Evolutionary conservation across 1,140 invertebrate genomes (phyloP).

Genomic region (Harlomillsia oculata): DNA sequence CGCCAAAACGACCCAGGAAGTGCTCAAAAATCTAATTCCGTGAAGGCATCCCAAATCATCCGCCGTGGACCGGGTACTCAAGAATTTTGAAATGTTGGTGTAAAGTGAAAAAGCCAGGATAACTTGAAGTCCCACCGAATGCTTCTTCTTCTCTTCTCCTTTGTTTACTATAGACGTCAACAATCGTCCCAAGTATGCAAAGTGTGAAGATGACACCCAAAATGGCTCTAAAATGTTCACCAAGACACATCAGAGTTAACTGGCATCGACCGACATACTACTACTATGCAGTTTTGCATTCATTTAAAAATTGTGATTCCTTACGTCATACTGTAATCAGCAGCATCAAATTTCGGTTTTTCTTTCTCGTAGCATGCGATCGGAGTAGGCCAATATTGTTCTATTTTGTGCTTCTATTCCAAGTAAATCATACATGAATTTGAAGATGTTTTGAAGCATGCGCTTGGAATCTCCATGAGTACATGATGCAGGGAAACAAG

Average conservation of each 20-base stretch:
- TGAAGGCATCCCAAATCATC: slow-evolving; percentile 43
- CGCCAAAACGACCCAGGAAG: slow-evolving; percentile 46
- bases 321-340: background rate
- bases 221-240: too few relatives aligned
- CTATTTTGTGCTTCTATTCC: background rate
- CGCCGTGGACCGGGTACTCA: slow-evolving; percentile 37
- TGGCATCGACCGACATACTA: too few relatives aligned
- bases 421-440: background rate
- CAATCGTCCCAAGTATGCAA: too few relatives aligned
- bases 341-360: background rate
- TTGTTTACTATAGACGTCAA: too few relatives aligned
- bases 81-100: slow-evolving; percentile 42
- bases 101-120: slow-evolving; percentile 43
- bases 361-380: background rate
- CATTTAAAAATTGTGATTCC: too few relatives aligned
- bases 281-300: too few relatives aligned
- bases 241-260: too few relatives aligned
- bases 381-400: too few relatives aligned
- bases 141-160: too few relatives aligned
- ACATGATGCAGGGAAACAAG: slow-evolving; percentile 1
- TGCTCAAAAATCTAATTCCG: slow-evolving; percentile 46
- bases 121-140: slow-evolving; percentile 10
- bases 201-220: too few relatives aligned
- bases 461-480: background rate
- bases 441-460: background rate